phyloP scores from a whole-genome alignment of 2,113 vertebrate species.

The Morone saxatilis region DNA sequence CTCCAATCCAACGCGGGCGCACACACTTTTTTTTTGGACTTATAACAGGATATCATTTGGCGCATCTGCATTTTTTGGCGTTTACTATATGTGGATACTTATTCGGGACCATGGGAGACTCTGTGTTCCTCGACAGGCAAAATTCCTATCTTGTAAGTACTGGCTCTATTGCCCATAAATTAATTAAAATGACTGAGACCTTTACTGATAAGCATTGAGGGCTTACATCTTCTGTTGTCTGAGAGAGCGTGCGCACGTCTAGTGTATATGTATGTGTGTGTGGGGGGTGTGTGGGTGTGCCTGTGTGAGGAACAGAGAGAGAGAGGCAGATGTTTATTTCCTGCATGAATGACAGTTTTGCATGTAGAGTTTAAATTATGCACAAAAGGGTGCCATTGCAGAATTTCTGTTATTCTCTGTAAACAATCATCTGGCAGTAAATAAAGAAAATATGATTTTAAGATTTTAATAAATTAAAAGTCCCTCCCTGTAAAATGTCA shows the following conservation, averaged over 20 bases:
- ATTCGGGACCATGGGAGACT: constrained; percentile 87
- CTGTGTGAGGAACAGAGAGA: background rate
- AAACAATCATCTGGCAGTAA: background rate
- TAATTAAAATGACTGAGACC: background rate
- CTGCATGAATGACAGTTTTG: background rate
- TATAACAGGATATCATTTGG: constrained; percentile 38
- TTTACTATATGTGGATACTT: constrained; percentile 81
- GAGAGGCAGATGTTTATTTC: constrained; percentile 24
- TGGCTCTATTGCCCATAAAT: constrained; percentile 36
- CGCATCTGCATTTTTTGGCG: constrained; percentile 24
- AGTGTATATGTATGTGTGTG: background rate
- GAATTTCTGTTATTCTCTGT: background rate
- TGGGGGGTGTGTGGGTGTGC: background rate
- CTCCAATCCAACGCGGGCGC: constrained; percentile 21
- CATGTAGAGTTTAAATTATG: background rate
- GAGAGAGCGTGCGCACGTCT: background rate
- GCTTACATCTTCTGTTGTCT: constrained; percentile 2
- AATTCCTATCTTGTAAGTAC: constrained; percentile 91
- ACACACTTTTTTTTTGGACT: constrained; percentile 41
- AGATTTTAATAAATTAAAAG: background rate
- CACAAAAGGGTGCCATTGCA: background rate
- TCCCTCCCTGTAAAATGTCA: background rate
- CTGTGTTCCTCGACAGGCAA: constrained; percentile 87
- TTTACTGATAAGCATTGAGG: background rate
- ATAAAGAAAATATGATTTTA: background rate